Evolutionary conservation across 2,797 vertebrate species (phyloP).

Genomic region (Peromyscus aztecus): DNA sequence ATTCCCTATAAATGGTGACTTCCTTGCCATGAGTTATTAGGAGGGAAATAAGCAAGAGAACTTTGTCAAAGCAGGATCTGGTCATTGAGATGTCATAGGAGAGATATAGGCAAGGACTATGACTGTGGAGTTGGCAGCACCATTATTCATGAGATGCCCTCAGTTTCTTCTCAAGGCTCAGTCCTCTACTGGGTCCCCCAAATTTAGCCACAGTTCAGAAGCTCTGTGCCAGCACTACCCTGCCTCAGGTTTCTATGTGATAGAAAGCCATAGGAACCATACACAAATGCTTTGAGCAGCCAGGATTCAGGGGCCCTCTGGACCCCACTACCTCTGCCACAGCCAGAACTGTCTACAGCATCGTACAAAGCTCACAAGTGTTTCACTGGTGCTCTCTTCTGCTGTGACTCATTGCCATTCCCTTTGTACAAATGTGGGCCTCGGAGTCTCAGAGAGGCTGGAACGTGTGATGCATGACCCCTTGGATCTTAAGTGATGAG

Average conservation of each 20-base stretch:
- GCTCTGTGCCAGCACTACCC: neutral
- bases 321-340: neutral
- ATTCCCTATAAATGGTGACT: neutral
- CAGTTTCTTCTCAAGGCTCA: neutral
- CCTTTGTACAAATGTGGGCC: neutral
- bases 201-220: neutral
- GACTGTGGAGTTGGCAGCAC: rapidly evolving
- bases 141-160: neutral
- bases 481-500: neutral
- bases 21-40: neutral
- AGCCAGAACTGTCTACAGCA: neutral
- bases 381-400: neutral
- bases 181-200: neutral
- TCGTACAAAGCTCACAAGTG: neutral
- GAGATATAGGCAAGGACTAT: neutral
- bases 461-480: neutral
- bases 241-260: neutral
- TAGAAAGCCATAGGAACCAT: neutral
- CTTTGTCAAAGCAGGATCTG: neutral
- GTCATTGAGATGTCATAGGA: neutral
- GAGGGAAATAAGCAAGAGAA: neutral
- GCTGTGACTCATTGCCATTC: neutral
- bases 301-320: neutral
- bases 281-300: neutral
- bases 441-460: neutral